A percentile compares a stretch with the other conserved stretches of the same genome.
Evolutionary conservation across 2,888 invertebrate species (phyloP).

Genomic region (Xestia xanthographa): DNA sequence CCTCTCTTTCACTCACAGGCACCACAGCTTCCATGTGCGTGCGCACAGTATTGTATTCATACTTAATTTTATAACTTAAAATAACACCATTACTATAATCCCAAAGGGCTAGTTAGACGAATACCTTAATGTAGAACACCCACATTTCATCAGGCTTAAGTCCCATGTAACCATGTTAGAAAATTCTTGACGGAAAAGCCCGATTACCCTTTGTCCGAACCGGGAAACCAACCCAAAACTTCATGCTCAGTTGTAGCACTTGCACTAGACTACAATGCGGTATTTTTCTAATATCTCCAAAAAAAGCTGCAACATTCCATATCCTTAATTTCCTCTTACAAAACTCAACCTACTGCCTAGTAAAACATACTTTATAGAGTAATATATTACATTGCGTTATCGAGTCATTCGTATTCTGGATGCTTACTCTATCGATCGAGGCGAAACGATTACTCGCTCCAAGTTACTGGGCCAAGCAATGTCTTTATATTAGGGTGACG

Average conservation of each 20-base stretch:
- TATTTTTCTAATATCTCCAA: not conserved
- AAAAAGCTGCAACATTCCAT: constrained; percentile 16
- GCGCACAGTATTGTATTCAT: too few species aligned
- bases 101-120: too few species aligned
- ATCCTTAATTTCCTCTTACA: not conserved
- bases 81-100: too few species aligned
- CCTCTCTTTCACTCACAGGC: too few species aligned
- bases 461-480: constrained; percentile 60
- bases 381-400: constrained; percentile 71
- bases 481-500: constrained; percentile 31
- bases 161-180: not conserved
- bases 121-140: too few species aligned
- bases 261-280: not conserved
- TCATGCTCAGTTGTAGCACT: not conserved
- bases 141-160: too few species aligned
- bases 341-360: constrained; percentile 27
- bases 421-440: constrained; percentile 68
- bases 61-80: too few species aligned
- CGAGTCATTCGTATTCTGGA: constrained; percentile 71
- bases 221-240: not conserved
- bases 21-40: too few species aligned
- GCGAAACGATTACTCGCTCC: constrained; percentile 59
- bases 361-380: constrained; percentile 64
- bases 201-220: not conserved
- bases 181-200: not conserved